Evolutionary conservation across 1,140 invertebrate species (phyloP), one percentile per base, ranked within the genome.

Genomic region (Wasmannia auropunctata): DNA sequence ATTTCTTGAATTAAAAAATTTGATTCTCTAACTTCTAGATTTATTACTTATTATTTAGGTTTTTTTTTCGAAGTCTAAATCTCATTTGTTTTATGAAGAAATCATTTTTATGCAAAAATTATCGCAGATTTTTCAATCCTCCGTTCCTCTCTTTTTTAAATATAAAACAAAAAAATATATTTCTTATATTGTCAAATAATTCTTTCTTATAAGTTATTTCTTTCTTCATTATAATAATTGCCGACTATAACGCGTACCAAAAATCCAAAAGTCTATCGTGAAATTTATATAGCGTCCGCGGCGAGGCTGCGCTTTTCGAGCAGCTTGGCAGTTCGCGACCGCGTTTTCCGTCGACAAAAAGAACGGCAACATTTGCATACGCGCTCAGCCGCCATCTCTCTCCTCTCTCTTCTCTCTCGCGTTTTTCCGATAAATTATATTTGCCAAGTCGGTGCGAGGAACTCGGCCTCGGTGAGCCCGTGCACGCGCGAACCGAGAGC

Each of bases 361-460:
- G 49, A 40, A 54, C 65, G 37, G 79, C 65, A 70, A 72, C 65
- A 81, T 81, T 81, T 81, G 65, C 79, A 81, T 81, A 81, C 51
- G 79, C 37, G 37, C 37, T 58, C 34, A 69, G 34, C 11, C 49
- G 37, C 34, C 43, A 31, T 51, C 31, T 51, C 54, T 60, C 34
- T 60, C 37, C 11, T 40, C 72, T 58, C 49, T 37, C 54, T 37
- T 28, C 22, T 76, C 34, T 40, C 46, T 46, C 65, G 49, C 65
- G 79, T 81, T 81, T 81, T 81, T 81, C 79, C 79, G 49, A 81
- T 81, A 81, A 81, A 81, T 81, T 81, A 81, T 81, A 81, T 81
- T 70, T 72, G 65, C 79, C 79, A 81, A 81, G 79, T 81, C 65
- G 67, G 63, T 37, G 34, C 63, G 43, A 56, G 43, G 31, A 67